Base-by-base conservation (phyloP, 2,888 invertebrate species). In the Aphodius sticticus region DNA sequence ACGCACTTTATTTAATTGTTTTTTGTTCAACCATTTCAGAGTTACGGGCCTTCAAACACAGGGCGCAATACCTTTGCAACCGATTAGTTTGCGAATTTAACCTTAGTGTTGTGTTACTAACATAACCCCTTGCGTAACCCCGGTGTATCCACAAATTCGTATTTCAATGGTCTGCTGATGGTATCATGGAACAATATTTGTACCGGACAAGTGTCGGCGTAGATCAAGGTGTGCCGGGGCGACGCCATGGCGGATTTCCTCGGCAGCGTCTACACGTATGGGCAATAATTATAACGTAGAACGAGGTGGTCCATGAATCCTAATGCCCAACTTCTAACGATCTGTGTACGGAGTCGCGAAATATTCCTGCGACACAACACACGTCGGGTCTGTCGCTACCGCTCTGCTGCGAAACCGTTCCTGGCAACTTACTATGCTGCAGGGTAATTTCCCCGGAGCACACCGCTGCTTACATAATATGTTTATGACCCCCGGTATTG, bases 391-490 rank as follows among this genome's bases (percentile, higher is more conserved):
- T 16, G 78, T 35, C 69, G 69, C 74, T 37, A 76, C 69, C 35
- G 77, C 76, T 37, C 81, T 82, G 82, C 81, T 76, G 81, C 80
- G 74, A 74, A 36, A n/a, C 37, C 74, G 36, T 74, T 80, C 82
- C 83, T 81, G 83, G 84, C 82, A 84, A 84, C 83, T 85, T 85
- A 84, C 83, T 84, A 83, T 83, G 84, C 82, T 83, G 86, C 86
- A 85, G 86, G 86, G 88, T 88, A 89, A 88, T 89, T 89, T 88
- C 89, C 89, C 88, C 82, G 83, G 88, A 89, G 89, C 88, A 88
- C 79, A 74, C 86, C 85, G 87, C 84, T 87, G 88, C 89, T 89
- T 89, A 88, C 88, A 87, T 89, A 89, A 88, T 88, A 88, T 88
- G 88, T 88, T 86, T 89, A 88, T 88, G 87, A 74, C 69, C 79